phyloP scores from a whole-genome alignment of 2,888 invertebrate species.

The Cerastis rubricosa region DNA sequence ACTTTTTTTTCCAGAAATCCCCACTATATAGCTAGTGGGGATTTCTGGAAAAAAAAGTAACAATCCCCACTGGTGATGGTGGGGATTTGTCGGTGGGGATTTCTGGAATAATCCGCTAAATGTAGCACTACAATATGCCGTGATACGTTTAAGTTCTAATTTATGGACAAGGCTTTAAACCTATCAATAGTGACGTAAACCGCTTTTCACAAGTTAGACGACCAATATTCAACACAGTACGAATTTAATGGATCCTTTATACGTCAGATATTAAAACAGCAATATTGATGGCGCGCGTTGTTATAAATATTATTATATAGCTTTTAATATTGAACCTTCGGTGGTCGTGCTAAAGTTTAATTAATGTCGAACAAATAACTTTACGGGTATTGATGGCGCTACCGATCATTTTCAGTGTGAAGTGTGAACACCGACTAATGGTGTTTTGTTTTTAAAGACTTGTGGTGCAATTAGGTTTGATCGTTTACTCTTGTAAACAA shows the following conservation, averaged over 20 bases:
- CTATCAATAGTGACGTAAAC: conserved; percentile 25
- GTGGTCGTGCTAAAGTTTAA: conserved; percentile 48
- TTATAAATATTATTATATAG: conserved; percentile 53
- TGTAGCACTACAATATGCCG: not conserved
- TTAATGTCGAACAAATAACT: conserved; percentile 48
- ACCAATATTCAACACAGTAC: conserved; percentile 22
- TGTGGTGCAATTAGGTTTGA: not conserved
- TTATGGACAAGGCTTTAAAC: not conserved
- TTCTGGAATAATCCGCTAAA: no score
- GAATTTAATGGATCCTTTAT: conserved; percentile 47
- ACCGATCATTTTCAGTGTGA: conserved; percentile 21
- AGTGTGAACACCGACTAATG: not conserved
- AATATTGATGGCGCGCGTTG: conserved; percentile 60
- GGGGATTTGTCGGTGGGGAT: no score
- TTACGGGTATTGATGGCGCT: conserved; percentile 23
- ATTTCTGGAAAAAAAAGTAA: no score
- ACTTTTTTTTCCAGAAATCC: no score
- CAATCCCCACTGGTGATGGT: no score
- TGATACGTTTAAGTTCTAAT: not conserved
- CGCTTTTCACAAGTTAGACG: conserved; percentile 18
- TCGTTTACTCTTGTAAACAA: not conserved
- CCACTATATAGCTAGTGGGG: no score
- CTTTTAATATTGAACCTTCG: conserved; percentile 51
- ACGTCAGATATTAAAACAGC: conserved; percentile 62
- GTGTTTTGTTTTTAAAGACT: not conserved